Evolutionary conservation across 23 tunicate species (phyloP).

Genomic region (Ascidia mentula): DNA sequence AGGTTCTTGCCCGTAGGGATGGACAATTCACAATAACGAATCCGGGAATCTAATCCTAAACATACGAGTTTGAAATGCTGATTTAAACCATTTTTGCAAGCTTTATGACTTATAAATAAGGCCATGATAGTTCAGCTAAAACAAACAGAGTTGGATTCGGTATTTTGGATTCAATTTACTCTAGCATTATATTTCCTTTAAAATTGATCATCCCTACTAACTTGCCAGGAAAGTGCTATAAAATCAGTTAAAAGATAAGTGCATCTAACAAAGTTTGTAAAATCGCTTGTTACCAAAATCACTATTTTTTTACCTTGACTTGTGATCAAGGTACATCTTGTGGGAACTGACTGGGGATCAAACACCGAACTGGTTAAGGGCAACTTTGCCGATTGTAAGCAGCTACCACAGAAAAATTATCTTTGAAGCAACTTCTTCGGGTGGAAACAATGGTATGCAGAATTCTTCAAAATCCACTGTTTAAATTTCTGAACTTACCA

Average conservation of each 20-base stretch:
- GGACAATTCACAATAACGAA: too few relatives aligned
- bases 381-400: constrained; percentile 39
- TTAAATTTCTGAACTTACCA: not conserved
- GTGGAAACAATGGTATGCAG: constrained; percentile 25
- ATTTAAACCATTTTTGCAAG: too few relatives aligned
- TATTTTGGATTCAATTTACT: too few relatives aligned
- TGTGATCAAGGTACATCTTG: constrained; percentile 42
- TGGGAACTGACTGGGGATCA: constrained; percentile 49
- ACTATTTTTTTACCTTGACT: not conserved
- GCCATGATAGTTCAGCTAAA: too few relatives aligned
- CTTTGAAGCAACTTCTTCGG: constrained; percentile 24
- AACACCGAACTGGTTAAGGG: constrained; percentile 31
- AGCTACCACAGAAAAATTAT: constrained; percentile 46
- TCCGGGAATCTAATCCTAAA: too few relatives aligned
- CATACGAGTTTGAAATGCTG: too few relatives aligned
- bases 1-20: not conserved
- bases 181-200: too few relatives aligned
- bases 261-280: not conserved
- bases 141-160: too few relatives aligned
- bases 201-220: too few relatives aligned
- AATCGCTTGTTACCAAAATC: not conserved
- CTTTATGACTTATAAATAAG: too few relatives aligned
- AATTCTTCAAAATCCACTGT: not conserved
- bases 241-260: too few relatives aligned
- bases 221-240: too few relatives aligned